Evolutionary conservation across 2,113 vertebrate species (phyloP).

Genomic region (Strigops habroptila): DNA sequence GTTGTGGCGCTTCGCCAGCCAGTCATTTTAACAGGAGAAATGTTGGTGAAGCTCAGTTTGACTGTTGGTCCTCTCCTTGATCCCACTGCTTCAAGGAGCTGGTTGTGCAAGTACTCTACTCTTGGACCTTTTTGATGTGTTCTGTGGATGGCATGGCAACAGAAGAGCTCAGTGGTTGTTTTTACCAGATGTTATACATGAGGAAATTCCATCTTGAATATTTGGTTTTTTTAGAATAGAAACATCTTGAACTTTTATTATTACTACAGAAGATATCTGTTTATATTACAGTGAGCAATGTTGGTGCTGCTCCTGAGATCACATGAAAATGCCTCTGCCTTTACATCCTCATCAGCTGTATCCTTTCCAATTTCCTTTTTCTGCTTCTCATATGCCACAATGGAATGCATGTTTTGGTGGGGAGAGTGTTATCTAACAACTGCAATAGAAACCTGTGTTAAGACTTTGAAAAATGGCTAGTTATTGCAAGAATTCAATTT

Average conservation of each 20-base stretch:
- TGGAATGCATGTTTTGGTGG: neutral
- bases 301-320: neutral
- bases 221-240: neutral
- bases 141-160: neutral
- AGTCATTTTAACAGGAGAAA: neutral
- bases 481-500: neutral
- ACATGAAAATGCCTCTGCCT: neutral
- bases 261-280: constrained; percentile 14
- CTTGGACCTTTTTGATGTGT: neutral
- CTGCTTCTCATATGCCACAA: neutral
- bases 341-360: neutral
- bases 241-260: constrained; percentile 24
- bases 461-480: neutral
- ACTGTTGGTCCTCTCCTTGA: neutral
- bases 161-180: neutral
- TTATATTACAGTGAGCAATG: neutral
- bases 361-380: neutral
- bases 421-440: neutral
- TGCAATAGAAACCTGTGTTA: neutral
- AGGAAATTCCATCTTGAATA: constrained; percentile 33
- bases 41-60: neutral
- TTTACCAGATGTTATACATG: constrained; percentile 22
- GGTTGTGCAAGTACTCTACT: neutral
- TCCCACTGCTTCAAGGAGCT: neutral
- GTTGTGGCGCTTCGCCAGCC: neutral